Evolutionary conservation across 2,888 invertebrate genomes (phyloP).

Genomic region (Diploptera punctata): DNA sequence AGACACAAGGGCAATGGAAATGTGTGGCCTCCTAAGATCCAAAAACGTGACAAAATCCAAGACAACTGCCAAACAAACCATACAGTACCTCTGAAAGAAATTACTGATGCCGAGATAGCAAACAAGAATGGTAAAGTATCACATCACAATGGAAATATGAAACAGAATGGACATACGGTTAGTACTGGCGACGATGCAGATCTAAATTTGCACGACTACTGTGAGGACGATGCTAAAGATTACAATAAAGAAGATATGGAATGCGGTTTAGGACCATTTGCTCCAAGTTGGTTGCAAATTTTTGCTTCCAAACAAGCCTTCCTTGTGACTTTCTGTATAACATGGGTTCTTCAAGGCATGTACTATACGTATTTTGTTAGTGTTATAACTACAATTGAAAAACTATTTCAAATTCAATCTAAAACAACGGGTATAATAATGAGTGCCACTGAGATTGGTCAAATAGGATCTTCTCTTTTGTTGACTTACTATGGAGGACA

Average conservation of each 20-base stretch:
- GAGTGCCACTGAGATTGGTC: slow-evolving; percentile 92
- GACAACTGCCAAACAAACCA: too few relatives aligned
- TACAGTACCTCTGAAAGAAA: too few relatives aligned
- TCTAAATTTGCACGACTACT: slow-evolving; percentile 7
- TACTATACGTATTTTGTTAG: slow-evolving; percentile 94
- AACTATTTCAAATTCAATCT: slow-evolving; percentile 89
- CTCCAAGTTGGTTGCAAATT: slow-evolving; percentile 73
- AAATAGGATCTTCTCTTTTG: slow-evolving; percentile 87
- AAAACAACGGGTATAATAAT: slow-evolving; percentile 86
- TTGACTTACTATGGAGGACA: slow-evolving; percentile 90
- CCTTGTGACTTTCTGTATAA: slow-evolving; percentile 85
- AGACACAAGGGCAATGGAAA: too few relatives aligned
- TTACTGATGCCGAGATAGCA: too few relatives aligned
- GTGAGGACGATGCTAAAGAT: slow-evolving; percentile 47
- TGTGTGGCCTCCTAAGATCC: too few relatives aligned
- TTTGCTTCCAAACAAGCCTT: slow-evolving; percentile 88
- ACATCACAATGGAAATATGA: not conserved
- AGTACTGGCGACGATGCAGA: not conserved
- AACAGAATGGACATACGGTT: slow-evolving; percentile 14
- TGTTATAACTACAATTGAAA: slow-evolving; percentile 92
- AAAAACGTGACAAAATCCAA: too few relatives aligned
- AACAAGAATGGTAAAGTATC: slow-evolving; percentile 11
- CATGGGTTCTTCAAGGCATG: slow-evolving; percentile 88
- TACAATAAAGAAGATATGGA: slow-evolving; percentile 59
- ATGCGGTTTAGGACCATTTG: slow-evolving; percentile 83